Evolutionary conservation across 2,113 vertebrate species (phyloP).

Genomic region (Aptenodytes forsteri): DNA sequence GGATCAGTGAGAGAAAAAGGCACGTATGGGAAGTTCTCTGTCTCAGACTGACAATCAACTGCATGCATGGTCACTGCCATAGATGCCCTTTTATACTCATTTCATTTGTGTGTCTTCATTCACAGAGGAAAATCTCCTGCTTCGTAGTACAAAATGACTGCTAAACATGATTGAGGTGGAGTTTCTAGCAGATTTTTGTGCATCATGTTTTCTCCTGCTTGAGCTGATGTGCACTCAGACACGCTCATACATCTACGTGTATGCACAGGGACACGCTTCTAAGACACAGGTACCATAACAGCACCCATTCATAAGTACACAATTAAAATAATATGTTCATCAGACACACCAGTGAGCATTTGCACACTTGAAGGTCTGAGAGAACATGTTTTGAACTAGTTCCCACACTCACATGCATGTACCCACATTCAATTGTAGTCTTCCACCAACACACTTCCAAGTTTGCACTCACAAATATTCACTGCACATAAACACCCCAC

Average conservation of each 20-base stretch:
- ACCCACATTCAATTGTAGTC: accelerated
- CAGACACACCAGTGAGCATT: background rate
- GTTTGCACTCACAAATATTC: background rate
- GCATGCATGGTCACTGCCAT: background rate
- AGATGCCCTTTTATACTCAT: background rate
- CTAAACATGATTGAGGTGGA: background rate
- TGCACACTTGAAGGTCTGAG: background rate
- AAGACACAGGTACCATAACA: background rate
- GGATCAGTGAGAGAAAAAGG: background rate
- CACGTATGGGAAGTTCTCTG: background rate
- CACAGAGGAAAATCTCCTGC: background rate
- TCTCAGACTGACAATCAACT: background rate
- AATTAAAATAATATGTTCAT: background rate
- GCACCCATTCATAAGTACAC: background rate
- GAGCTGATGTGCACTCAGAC: background rate
- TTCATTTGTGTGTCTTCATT: background rate
- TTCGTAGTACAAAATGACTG: background rate
- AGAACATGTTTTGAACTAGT: background rate
- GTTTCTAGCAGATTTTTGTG: background rate
- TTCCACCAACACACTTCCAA: background rate
- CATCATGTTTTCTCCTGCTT: background rate
- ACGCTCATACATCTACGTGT: background rate
- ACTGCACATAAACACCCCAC: background rate
- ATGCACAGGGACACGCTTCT: background rate
- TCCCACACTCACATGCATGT: background rate